Evolutionary conservation across 1,140 invertebrate species (phyloP).

Genomic region (Drosophila kepulauana): DNA sequence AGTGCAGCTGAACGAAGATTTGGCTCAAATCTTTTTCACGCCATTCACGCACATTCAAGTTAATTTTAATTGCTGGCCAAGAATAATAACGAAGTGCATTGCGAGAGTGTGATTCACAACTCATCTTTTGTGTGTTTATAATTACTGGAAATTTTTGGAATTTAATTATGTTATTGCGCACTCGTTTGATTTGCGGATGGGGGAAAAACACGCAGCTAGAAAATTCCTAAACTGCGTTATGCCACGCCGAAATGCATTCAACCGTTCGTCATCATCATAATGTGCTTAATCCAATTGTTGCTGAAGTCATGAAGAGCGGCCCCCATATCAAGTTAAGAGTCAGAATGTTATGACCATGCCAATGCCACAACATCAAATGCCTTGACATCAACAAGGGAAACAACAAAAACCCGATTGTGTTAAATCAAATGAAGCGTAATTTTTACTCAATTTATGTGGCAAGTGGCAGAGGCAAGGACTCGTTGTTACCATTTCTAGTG

Average conservation of each 20-base stretch:
- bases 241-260: conserved; percentile 28
- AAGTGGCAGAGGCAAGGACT: conserved; percentile 35
- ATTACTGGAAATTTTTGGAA: neutral
- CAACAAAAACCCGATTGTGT: conserved; percentile 74
- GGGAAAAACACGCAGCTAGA: neutral
- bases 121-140: conserved; percentile 8
- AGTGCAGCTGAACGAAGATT: conserved; percentile 10
- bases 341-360: conserved; percentile 25
- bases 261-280: conserved; percentile 40
- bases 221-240: conserved; percentile 27
- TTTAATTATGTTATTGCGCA: neutral
- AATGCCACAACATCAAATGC: conserved; percentile 52
- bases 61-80: conserved; percentile 33
- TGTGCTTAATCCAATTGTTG: conserved; percentile 53
- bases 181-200: neutral
- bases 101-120: neutral
- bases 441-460: conserved; percentile 78
- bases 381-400: conserved; percentile 32
- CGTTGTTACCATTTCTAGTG: neutral
- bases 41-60: conserved; percentile 32
- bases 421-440: conserved; percentile 84
- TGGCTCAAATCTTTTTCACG: conserved; percentile 29
- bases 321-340: conserved; percentile 30
- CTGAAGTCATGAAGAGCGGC: conserved; percentile 23
- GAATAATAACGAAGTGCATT: conserved; percentile 29